Percentiles rank a stretch among this genome's conserved stretches.
Evolutionary conservation across 2,888 invertebrate genomes (phyloP).

Genomic region (Leucoptera coffeella): DNA sequence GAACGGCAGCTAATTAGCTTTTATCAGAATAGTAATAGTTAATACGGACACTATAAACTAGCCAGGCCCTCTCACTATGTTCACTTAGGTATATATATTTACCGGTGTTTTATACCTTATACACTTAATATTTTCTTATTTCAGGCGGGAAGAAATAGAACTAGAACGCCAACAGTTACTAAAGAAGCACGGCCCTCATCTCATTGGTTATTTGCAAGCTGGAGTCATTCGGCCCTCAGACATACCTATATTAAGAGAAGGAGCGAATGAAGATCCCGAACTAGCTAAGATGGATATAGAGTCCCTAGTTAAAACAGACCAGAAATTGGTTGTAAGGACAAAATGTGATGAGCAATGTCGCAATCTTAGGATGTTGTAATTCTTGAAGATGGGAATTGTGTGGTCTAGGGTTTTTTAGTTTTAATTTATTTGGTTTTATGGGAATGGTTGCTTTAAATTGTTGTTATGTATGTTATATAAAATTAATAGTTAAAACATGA

Average conservation of each 20-base stretch:
- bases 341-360: constrained; percentile 30
- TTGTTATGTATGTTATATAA: no score
- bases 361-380: no score
- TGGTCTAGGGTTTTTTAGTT: no score
- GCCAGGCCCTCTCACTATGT: no score
- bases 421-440: no score
- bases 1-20: no score
- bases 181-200: constrained; percentile 46
- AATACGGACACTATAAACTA: no score
- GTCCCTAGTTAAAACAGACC: constrained; percentile 7
- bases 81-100: no score
- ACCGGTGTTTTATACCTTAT: no score
- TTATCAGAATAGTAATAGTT: no score
- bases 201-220: constrained; percentile 53
- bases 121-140: not conserved
- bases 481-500: no score
- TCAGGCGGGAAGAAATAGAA: constrained; percentile 26
- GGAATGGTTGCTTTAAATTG: no score
- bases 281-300: constrained; percentile 11
- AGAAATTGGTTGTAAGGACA: constrained; percentile 10
- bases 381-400: constrained; percentile 1
- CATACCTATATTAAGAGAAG: constrained; percentile 15
- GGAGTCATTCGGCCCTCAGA: constrained; percentile 41
- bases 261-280: constrained; percentile 5
- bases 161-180: constrained; percentile 49